Evolutionary conservation across 2,113 vertebrate species (phyloP).

Genomic region (Nesogale talazaci): DNA sequence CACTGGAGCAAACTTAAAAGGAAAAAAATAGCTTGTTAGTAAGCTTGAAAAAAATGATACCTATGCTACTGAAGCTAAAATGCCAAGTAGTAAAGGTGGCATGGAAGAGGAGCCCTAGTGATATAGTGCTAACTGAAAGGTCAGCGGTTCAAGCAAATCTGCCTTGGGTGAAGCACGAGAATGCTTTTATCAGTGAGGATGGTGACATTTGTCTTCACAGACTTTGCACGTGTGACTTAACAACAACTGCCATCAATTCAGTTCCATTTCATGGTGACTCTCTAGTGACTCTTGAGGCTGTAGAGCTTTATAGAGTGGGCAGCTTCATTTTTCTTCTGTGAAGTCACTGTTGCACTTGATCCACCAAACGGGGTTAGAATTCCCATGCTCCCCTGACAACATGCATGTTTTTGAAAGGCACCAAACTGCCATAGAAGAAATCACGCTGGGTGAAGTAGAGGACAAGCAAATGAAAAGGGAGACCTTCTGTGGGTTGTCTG

Average conservation of each 20-base stretch:
- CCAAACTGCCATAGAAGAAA: neutral
- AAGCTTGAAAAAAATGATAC: neutral
- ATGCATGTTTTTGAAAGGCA: too few relatives aligned
- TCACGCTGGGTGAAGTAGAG: neutral
- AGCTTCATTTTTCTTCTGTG: too few relatives aligned
- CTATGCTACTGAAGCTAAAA: neutral
- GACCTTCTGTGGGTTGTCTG: neutral
- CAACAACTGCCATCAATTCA: neutral
- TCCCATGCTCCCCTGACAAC: too few relatives aligned
- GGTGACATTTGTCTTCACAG: neutral
- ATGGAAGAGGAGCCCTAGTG: neutral
- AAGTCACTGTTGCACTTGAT: too few relatives aligned
- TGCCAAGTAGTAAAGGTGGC: fast-evolving
- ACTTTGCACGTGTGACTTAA: neutral
- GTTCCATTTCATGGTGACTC: too few relatives aligned
- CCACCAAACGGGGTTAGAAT: too few relatives aligned
- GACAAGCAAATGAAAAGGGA: neutral
- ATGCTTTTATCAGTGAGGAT: neutral
- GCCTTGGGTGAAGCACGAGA: neutral
- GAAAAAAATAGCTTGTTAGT: fast-evolving
- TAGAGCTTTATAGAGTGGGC: too few relatives aligned
- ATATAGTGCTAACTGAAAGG: neutral
- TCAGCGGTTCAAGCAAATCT: neutral
- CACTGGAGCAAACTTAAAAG: neutral
- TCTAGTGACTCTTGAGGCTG: too few relatives aligned